Base-by-base conservation (phyloP, 2,113 vertebrate species). In the Oryzias javanicus region DNA sequence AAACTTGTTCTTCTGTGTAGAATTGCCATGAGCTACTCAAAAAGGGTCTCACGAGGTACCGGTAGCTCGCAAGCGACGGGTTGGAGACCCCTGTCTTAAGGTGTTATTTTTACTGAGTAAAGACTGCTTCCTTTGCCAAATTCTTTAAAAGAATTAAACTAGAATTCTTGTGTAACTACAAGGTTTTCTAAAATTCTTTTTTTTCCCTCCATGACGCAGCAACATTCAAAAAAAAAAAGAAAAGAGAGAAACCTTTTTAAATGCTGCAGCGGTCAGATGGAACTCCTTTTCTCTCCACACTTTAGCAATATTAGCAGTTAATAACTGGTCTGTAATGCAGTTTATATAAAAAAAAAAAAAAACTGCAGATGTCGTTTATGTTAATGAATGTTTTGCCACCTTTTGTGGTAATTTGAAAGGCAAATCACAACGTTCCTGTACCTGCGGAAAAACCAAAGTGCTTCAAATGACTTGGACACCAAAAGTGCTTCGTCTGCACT, bases 321-420 rank as follows among this genome's bases (percentile, higher is more conserved):
- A 76, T 55, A 35, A 14, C 41, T 19, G 4, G 51, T 41, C 74
- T 72, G 35, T 14, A 29, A 66, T 60, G 44, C 59, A 73, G 82
- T 83, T 68, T 57, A 83, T n/a, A n/a, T n/a, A 83, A 81, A 83
- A 83, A 72, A 60, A 83, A 83, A 81, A 83, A 83, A 72, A 79
- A 64, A 76, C 65, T 69, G 60, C 78, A 76, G 77, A 67, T 83
- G 82, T 83, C 81, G 74, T 78, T 85, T 80, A 81, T 84, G 81
- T 49, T 81, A 78, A 82, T 61, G 67, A 73, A 72, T 68, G 45
- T 81, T 74, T 78, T 70, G 54, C 49, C 72, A 70, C 79, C 75
- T 74, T 60, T 65, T 63, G 55, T 55, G 68, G 47, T 2, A 70
- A 81, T 55, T 78, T 60, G 45, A 60, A 70, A 71, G 54, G 70